Percentiles rank a stretch among this genome's conserved stretches.
Conservation (phyloP, 2,113 vertebrate species). For the Microcebus griseorufus region DNA sequence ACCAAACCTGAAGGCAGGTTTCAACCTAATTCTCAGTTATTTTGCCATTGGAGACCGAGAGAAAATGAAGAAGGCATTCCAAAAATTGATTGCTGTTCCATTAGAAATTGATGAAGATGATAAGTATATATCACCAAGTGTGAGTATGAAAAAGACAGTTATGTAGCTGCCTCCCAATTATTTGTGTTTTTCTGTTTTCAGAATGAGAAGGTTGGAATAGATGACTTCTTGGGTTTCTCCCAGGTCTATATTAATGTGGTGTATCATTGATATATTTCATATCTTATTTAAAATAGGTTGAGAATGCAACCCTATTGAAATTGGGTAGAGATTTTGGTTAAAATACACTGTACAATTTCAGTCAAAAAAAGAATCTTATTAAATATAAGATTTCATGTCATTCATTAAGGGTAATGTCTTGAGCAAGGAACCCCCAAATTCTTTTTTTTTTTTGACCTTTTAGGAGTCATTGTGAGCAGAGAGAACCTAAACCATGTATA, state of each 20-base stretch:
- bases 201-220: neutral
- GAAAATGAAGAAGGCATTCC: slow-evolving; percentile 97
- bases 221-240: neutral
- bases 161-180: neutral
- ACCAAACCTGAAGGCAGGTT: slow-evolving; percentile 94
- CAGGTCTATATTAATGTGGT: neutral
- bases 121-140: slow-evolving; percentile 92
- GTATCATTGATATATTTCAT: neutral
- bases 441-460: neutral
- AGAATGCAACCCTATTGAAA: neutral
- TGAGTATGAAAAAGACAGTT: slow-evolving; percentile 82
- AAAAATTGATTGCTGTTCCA: slow-evolving; percentile 94
- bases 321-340: slow-evolving; percentile 3
- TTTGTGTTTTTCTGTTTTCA: neutral
- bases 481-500: neutral
- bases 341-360: neutral
- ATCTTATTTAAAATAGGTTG: neutral
- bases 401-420: neutral
- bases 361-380: neutral
- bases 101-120: slow-evolving; percentile 94
- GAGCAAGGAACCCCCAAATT: neutral
- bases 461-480: neutral
- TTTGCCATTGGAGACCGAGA: slow-evolving; percentile 94
- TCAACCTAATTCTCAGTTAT: slow-evolving; percentile 95
- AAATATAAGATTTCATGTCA: neutral